These are phyloP conservation scores for Mormyrops attenuatus DNA, from an alignment of 2,797 vertebrate species.

Conservation along the genomic window DNA sequence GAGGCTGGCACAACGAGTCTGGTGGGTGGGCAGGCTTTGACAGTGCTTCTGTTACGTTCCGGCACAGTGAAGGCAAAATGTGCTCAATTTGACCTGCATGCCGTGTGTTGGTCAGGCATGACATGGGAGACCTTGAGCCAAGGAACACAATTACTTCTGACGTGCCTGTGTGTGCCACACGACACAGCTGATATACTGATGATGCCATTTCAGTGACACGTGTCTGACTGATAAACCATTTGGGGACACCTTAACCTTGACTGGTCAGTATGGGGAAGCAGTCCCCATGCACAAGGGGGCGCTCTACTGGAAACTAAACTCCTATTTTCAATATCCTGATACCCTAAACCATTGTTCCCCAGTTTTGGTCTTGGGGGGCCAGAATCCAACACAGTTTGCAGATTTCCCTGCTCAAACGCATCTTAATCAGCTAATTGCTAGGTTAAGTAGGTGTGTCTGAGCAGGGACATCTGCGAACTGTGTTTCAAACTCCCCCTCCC, in stretches of 20 bases:
- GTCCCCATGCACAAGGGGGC: not conserved
- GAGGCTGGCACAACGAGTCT: not conserved
- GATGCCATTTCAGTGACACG: not conserved
- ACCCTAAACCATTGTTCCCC: not conserved
- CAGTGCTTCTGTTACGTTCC: not conserved
- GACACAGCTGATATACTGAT: not conserved
- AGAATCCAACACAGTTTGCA: not conserved
- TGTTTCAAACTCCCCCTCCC: not conserved
- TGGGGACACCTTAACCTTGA: not conserved
- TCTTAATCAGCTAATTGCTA: not conserved
- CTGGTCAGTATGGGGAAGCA: not conserved
- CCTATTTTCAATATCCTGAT: not conserved
- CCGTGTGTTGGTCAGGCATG: not conserved
- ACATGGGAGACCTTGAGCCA: not conserved
- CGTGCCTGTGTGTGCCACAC: not conserved
- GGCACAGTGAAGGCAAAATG: not conserved
- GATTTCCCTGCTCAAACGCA: not conserved
- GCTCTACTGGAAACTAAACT: not conserved
- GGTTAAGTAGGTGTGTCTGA: not conserved
- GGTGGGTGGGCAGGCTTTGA: not conserved
- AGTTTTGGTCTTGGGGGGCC: not conserved
- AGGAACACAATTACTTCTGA: not conserved
- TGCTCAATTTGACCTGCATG: not conserved
- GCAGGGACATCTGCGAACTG: not conserved
- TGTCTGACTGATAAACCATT: not conserved